Evolutionary conservation across 2,797 vertebrate genomes (phyloP).

Genomic region (Benthosema pterotum): DNA sequence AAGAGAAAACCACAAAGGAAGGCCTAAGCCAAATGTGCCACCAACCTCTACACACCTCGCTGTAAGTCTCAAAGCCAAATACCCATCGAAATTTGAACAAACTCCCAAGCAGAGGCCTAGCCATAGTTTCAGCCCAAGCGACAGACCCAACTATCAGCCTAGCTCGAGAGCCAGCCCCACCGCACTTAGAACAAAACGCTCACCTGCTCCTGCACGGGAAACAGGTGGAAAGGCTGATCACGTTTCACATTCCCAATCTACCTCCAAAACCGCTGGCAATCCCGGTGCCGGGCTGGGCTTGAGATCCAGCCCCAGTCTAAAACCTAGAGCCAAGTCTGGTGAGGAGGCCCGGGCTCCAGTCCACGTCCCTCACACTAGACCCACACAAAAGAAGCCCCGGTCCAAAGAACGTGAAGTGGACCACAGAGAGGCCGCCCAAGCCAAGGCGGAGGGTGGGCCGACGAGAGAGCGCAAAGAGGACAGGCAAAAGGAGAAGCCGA

Average conservation of each 20-base stretch:
- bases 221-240: constrained; percentile 35
- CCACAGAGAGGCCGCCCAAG: constrained; percentile 70
- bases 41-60: constrained; percentile 38
- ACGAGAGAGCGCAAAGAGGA: constrained; percentile 53
- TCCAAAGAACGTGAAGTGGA: constrained; percentile 63
- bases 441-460: constrained; percentile 47
- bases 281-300: constrained; percentile 41
- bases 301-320: constrained; percentile 46
- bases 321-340: constrained; percentile 56
- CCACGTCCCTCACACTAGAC: constrained; percentile 46
- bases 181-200: constrained; percentile 55
- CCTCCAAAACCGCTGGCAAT: constrained; percentile 49
- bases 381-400: constrained; percentile 56
- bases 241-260: constrained; percentile 44
- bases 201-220: constrained; percentile 36
- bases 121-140: constrained; percentile 49
- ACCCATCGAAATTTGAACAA: constrained; percentile 51
- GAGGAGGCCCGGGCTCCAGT: constrained; percentile 41
- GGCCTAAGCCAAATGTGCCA: constrained; percentile 49
- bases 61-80: constrained; percentile 53
- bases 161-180: constrained; percentile 49
- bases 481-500: constrained; percentile 42
- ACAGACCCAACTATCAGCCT: constrained; percentile 36
- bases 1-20: constrained; percentile 58
- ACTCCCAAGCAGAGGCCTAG: constrained; percentile 46